Conservation (phyloP, 2,888 invertebrate genomes). For the Torymus aiolomorphi region DNA sequence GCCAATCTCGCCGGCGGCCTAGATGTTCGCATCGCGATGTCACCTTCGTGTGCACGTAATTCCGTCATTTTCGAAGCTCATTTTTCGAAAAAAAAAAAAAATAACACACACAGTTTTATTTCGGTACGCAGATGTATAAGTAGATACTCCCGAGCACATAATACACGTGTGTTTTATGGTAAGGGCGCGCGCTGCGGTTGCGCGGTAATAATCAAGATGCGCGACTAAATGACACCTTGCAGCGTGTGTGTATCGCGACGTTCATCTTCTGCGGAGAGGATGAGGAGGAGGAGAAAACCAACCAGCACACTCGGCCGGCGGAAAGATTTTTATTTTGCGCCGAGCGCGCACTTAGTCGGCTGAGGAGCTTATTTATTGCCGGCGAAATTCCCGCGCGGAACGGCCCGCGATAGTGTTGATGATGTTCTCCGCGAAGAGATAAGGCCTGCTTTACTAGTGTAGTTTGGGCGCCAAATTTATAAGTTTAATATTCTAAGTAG, state of each 20-base stretch:
- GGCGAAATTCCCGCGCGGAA: slow-evolving; percentile 23
- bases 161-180: slow-evolving; percentile 16
- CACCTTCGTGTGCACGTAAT: neutral
- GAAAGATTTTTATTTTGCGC: slow-evolving; percentile 38
- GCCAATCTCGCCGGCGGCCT: neutral
- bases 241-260: slow-evolving; percentile 20
- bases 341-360: slow-evolving; percentile 1
- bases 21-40: neutral
- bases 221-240: slow-evolving; percentile 50
- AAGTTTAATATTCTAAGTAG: neutral
- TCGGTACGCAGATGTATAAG: no score
- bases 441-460: no score
- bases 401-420: no score
- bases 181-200: neutral
- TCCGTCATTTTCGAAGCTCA: no score
- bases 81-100: no score
- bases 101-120: no score
- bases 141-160: no score
- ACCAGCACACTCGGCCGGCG: slow-evolving; percentile 9
- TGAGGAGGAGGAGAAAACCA: neutral
- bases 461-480: no score
- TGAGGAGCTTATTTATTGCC: slow-evolving; percentile 25
- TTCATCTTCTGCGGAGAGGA: slow-evolving; percentile 20
- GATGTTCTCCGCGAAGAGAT: no score
- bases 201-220: slow-evolving; percentile 46